These are phyloP conservation scores for Apteryx mantelli DNA, from an alignment of 2,113 vertebrate genomes.

Conservation along the genomic window DNA sequence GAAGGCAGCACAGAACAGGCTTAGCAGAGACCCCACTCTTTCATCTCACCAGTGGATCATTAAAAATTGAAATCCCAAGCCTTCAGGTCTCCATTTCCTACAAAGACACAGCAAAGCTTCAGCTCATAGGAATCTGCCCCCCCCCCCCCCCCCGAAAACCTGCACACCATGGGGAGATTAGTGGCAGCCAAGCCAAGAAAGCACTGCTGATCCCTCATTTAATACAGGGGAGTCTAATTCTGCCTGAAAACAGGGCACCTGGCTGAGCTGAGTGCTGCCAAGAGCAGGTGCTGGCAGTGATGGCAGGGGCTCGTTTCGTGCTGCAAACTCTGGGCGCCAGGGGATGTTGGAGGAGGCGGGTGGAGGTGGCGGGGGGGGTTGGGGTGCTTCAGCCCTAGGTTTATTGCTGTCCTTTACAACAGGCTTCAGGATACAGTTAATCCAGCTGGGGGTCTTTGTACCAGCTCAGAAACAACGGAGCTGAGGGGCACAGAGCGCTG, in stretches of 20 bases:
- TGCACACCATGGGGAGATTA: no score
- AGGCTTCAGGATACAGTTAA: no score
- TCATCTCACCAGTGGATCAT: background rate
- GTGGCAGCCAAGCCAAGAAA: no score
- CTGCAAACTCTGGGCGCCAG: background rate
- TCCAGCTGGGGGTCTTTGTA: no score
- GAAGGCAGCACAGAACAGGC: background rate
- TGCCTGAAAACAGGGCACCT: background rate
- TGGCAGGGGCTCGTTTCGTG: no score
- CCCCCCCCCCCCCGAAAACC: background rate
- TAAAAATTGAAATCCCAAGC: background rate
- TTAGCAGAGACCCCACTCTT: background rate
- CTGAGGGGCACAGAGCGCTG: no score
- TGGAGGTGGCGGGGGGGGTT: background rate
- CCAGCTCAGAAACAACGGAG: no score
- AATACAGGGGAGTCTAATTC: background rate
- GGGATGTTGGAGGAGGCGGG: no score
- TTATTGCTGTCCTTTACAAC: background rate
- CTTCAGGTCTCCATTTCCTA: background rate
- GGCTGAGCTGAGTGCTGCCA: background rate
- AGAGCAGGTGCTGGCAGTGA: background rate
- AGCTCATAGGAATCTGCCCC: background rate
- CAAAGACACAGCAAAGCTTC: no score
- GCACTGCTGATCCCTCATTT: no score
- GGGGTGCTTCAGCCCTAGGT: background rate